Conservation (phyloP, 2,888 invertebrate species). For the Conistra vaccinii region DNA sequence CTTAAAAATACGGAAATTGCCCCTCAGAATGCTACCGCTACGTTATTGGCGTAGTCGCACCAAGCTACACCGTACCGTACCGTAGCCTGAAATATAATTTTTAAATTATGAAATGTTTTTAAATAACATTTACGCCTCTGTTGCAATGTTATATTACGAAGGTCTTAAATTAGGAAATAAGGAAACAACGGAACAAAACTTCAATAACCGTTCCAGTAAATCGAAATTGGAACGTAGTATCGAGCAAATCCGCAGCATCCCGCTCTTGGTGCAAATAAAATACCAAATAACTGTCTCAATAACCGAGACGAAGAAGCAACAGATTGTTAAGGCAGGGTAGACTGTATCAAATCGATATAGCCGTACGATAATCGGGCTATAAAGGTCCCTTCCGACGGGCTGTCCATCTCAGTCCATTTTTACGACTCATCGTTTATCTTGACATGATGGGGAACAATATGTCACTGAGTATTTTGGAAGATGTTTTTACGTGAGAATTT, state of each 20-base stretch:
- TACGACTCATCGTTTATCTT: slow-evolving; percentile 76
- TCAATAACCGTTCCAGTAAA: slow-evolving; percentile 68
- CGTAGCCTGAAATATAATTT: slow-evolving; percentile 27
- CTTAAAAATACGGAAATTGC: background rate
- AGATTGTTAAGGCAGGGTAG: slow-evolving; percentile 59
- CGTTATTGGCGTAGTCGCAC: slow-evolving; percentile 13
- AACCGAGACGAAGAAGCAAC: slow-evolving; percentile 70
- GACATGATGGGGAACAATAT: slow-evolving; percentile 61
- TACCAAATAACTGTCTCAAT: slow-evolving; percentile 76
- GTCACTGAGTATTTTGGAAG: slow-evolving; percentile 1
- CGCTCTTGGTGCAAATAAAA: slow-evolving; percentile 71
- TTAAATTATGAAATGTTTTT: background rate
- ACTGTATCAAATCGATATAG: slow-evolving; percentile 62
- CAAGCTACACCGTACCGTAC: slow-evolving; percentile 18
- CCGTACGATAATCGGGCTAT: slow-evolving; percentile 73
- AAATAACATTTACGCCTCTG: background rate
- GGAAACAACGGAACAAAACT: slow-evolving; percentile 42
- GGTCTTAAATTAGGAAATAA: slow-evolving; percentile 15
- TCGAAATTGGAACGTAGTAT: slow-evolving; percentile 63
- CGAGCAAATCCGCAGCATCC: slow-evolving; percentile 63
- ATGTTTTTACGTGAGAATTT: slow-evolving; percentile 5
- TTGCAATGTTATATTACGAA: background rate
- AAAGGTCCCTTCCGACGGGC: slow-evolving; percentile 68
- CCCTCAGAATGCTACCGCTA: background rate
- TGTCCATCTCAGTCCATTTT: slow-evolving; percentile 36